Conservation (phyloP, 2,113 vertebrate species). For the Peromyscus californicus region DNA sequence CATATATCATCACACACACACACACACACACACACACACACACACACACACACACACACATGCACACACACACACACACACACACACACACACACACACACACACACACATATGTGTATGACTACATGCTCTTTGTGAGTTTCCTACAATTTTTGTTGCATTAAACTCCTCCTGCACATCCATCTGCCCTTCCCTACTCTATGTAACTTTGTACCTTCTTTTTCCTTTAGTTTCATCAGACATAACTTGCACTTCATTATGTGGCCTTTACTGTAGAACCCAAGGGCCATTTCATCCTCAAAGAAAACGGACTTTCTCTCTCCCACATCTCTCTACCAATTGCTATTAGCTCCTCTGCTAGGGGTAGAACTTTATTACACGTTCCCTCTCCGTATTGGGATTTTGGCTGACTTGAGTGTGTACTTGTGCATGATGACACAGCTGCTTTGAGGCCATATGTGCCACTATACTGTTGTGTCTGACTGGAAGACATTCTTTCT, state of each 20-base stretch:
- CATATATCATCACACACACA: background rate
- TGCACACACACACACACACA: too few species aligned
- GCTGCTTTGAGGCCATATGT: background rate
- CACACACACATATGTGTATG: too few species aligned
- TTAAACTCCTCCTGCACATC: background rate
- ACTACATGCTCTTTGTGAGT: background rate
- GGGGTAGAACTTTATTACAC: background rate
- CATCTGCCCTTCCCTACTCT: background rate
- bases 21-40: too few species aligned
- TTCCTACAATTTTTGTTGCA: background rate
- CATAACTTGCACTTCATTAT: background rate
- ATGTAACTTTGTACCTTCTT: background rate
- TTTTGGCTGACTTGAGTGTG: background rate
- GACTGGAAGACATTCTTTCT: background rate
- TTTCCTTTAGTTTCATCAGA: background rate
- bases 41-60: too few species aligned
- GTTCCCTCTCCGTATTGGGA: background rate
- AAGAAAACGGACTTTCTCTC: background rate
- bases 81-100: too few species aligned
- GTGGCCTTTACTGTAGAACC: background rate
- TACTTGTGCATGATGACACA: background rate
- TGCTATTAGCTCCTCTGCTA: background rate
- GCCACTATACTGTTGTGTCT: background rate
- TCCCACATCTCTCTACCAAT: background rate
- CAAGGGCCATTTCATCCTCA: background rate